phyloP scores from a whole-genome alignment of 2,888 invertebrate genomes.

The Podotricha telesiphe region DNA sequence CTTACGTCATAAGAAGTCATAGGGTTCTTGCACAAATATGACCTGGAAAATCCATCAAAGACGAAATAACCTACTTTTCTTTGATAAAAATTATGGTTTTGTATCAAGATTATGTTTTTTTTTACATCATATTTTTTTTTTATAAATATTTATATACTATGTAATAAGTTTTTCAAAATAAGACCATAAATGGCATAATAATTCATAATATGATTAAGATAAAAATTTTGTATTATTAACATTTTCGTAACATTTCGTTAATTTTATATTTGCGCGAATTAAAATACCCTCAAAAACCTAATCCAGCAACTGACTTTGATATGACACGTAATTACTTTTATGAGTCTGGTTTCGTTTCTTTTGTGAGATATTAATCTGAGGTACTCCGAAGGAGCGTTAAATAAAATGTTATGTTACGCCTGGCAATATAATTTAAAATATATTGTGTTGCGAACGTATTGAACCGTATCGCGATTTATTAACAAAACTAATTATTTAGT shows the following conservation, averaged over 20 bases:
- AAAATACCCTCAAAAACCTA: conserved; percentile 36
- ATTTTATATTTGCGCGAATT: conserved; percentile 10
- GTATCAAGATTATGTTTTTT: not conserved
- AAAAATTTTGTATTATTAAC: not conserved
- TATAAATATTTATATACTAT: not conserved
- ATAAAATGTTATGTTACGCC: conserved; percentile 46
- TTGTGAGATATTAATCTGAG: conserved; percentile 43
- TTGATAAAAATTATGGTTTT: conserved; percentile 20
- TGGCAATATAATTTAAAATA: conserved; percentile 46
- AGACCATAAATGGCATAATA: not conserved
- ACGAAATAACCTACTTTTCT: conserved; percentile 33
- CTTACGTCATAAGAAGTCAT: conserved; percentile 44
- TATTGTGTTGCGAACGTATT: conserved; percentile 40
- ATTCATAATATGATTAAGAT: not conserved
- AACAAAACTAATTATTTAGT: no score
- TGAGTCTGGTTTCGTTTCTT: conserved; percentile 39
- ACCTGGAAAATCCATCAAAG: conserved; percentile 38
- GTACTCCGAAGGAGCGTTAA: conserved; percentile 36
- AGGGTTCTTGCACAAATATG: conserved; percentile 42
- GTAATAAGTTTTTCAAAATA: no score
- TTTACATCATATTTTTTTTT: no score
- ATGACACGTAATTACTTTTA: conserved; percentile 51
- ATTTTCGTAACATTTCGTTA: not conserved
- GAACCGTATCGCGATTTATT: conserved; percentile 22
- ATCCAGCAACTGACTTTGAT: conserved; percentile 43